Evolutionary conservation across 2,113 vertebrate genomes (phyloP).

Genomic region (Amia ocellicauda): DNA sequence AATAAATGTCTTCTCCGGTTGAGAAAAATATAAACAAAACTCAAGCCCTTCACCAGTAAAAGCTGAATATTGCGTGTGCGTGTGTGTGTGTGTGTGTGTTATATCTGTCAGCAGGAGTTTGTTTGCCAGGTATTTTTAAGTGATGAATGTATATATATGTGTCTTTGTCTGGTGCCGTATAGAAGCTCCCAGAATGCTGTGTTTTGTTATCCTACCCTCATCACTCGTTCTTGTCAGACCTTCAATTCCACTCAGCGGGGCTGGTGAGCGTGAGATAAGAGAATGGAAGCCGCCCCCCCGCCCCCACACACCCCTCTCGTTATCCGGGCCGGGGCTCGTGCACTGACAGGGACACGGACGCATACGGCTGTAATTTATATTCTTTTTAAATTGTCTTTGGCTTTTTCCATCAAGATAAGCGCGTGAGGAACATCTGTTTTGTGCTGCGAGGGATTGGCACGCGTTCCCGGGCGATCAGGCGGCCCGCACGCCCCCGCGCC

Average conservation of each 20-base stretch:
- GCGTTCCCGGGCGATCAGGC: conserved; percentile 51
- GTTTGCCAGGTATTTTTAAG: too few relatives aligned
- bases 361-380: conserved; percentile 61
- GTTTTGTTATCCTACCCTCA: conserved; percentile 55
- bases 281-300: conserved; percentile 33
- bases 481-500: not conserved
- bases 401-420: conserved; percentile 63
- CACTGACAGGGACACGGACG: conserved; percentile 50
- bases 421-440: conserved; percentile 62
- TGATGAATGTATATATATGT: too few relatives aligned
- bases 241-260: conserved; percentile 50
- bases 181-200: conserved; percentile 31
- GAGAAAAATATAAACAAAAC: too few relatives aligned
- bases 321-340: conserved; percentile 48
- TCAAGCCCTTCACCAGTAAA: too few relatives aligned
- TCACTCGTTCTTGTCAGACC: conserved; percentile 57
- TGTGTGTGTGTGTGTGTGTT: too few relatives aligned
- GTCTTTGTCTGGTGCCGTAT: too few relatives aligned
- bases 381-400: conserved; percentile 66
- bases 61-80: too few relatives aligned
- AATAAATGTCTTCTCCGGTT: too few relatives aligned
- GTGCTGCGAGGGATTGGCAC: conserved; percentile 49
- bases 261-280: conserved; percentile 61
- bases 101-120: too few relatives aligned
- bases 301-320: conserved; percentile 47